Evolutionary conservation across 2,797 vertebrate species (phyloP).

Genomic region (Limosa lapponica): DNA sequence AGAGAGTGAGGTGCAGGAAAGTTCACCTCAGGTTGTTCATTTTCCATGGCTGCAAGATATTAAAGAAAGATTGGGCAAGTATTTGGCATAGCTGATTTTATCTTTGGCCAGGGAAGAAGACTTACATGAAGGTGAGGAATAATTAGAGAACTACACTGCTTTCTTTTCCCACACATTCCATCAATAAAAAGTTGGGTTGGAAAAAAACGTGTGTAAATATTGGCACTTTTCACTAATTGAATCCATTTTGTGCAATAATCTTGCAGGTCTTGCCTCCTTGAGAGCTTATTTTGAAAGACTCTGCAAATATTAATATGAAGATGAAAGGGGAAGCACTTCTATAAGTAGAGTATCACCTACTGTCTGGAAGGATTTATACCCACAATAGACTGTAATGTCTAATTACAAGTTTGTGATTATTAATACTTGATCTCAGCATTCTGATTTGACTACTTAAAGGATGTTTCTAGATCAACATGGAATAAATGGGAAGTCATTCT

Average conservation of each 20-base stretch:
- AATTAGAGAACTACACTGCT: neutral
- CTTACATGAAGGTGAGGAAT: neutral
- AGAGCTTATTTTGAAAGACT: neutral
- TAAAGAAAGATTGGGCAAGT: neutral
- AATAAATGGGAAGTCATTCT: neutral
- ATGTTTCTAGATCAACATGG: neutral
- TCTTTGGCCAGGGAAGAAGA: neutral
- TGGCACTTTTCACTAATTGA: neutral
- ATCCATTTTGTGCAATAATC: neutral
- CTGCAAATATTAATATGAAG: neutral
- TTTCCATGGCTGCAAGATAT: neutral
- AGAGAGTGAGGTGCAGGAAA: neutral
- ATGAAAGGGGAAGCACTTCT: neutral
- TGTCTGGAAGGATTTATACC: neutral
- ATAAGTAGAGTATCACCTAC: neutral
- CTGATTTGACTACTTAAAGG: neutral
- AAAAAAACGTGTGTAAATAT: neutral
- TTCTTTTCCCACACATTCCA: neutral
- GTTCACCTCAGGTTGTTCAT: accelerated
- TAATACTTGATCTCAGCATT: neutral
- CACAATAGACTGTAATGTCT: neutral
- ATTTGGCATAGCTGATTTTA: neutral
- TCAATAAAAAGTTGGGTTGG: neutral
- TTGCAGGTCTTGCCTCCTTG: accelerated
- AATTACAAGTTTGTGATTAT: neutral